Conservation (phyloP, 2,113 vertebrate species). For the Saguinus imperator region DNA sequence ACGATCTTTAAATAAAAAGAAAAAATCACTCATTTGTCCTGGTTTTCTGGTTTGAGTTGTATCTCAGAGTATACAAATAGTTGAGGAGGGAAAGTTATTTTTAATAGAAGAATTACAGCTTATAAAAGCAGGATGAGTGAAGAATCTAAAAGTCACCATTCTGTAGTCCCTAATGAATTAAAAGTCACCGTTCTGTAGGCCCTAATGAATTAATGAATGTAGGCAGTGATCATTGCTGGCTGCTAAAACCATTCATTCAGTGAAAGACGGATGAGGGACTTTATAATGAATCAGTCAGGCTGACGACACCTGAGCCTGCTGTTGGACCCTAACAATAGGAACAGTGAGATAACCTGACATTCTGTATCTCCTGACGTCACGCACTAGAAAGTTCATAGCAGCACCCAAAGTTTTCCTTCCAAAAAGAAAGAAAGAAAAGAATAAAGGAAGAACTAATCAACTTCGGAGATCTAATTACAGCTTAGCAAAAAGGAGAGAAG, state of each 20-base stretch:
- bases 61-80: background rate
- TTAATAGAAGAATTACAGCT: slow-evolving; percentile 11
- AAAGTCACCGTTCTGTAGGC: background rate
- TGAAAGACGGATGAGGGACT: background rate
- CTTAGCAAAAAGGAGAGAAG: background rate
- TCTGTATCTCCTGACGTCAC: background rate
- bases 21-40: background rate
- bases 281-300: background rate
- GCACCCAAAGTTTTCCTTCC: background rate
- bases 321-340: background rate
- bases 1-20: slow-evolving; percentile 31
- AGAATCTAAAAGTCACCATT: background rate
- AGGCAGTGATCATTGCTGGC: background rate
- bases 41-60: background rate
- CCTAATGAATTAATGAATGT: slow-evolving; percentile 1
- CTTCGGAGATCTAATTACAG: background rate
- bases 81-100: background rate
- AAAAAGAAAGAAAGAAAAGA: background rate
- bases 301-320: background rate
- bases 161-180: background rate
- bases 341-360: background rate
- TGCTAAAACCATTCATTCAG: background rate
- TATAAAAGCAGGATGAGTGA: background rate
- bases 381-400: background rate
- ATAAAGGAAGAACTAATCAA: background rate